Conservation (phyloP, 2,888 invertebrate species). For the Acronicta leporina region DNA sequence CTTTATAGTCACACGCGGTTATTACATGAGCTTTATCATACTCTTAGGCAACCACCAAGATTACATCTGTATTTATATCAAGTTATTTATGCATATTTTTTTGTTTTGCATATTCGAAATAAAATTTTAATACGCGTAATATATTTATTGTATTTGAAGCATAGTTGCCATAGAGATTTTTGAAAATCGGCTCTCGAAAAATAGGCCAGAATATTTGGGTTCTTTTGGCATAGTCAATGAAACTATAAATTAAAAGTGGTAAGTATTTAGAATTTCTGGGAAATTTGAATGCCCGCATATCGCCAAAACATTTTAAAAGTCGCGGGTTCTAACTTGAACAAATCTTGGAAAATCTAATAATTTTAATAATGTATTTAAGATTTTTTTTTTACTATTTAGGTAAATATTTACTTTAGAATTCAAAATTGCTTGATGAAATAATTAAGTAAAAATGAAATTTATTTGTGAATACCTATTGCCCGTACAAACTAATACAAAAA, state of each 20-base stretch:
- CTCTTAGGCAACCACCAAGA: not conserved
- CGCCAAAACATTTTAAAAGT: slow-evolving; percentile 29
- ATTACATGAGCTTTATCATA: too few relatives aligned
- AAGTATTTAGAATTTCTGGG: slow-evolving; percentile 8
- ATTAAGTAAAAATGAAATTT: too few relatives aligned
- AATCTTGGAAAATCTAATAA: slow-evolving; percentile 11
- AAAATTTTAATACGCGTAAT: not conserved
- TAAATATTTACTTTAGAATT: slow-evolving; percentile 21
- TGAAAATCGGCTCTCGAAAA: too few relatives aligned
- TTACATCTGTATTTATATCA: too few relatives aligned
- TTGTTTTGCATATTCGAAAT: too few relatives aligned
- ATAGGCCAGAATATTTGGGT: slow-evolving; percentile 5
- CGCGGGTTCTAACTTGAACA: slow-evolving; percentile 19
- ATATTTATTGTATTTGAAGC: not conserved
- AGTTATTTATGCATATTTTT: too few relatives aligned
- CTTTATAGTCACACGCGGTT: slow-evolving; percentile 40
- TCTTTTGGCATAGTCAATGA: slow-evolving; percentile 42
- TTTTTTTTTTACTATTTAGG: slow-evolving; percentile 16
- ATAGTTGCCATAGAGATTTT: not conserved
- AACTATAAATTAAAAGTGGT: slow-evolving; percentile 17
- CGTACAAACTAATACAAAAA: too few relatives aligned
- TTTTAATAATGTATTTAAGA: slow-evolving; percentile 27
- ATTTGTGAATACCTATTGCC: slow-evolving; percentile 10
- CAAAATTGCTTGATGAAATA: too few relatives aligned
- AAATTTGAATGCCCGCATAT: slow-evolving; percentile 14